A percentile compares a stretch with the other conserved stretches of the same genome.
Conservation (phyloP, 2,113 vertebrate species). For the Nibea coibor region DNA sequence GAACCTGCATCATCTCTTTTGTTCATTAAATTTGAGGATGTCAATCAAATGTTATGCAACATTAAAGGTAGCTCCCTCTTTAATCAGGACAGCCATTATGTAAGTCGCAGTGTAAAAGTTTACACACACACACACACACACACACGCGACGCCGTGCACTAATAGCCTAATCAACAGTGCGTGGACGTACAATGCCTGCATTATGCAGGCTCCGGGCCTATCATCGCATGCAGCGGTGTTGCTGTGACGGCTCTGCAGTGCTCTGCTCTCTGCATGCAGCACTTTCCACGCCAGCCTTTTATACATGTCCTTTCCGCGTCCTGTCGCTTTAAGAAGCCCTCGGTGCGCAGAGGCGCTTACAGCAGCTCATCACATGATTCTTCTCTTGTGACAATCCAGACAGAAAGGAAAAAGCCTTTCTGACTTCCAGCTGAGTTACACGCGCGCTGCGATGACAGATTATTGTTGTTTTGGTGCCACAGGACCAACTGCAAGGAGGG, state of each 20-base stretch:
- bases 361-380: slow-evolving; percentile 84
- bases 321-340: slow-evolving; percentile 80
- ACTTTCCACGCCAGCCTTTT: neutral
- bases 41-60: slow-evolving; percentile 36
- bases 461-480: slow-evolving; percentile 20
- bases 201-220: neutral
- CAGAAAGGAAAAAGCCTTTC: slow-evolving; percentile 70
- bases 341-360: slow-evolving; percentile 66
- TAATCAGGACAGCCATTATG: slow-evolving; percentile 32
- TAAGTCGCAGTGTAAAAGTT: slow-evolving; percentile 26
- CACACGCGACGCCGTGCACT: neutral
- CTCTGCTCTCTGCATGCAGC: slow-evolving; percentile 30
- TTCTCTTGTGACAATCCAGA: slow-evolving; percentile 87
- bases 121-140: neutral
- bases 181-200: neutral
- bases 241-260: slow-evolving; percentile 14
- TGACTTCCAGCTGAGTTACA: slow-evolving; percentile 72
- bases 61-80: slow-evolving; percentile 14
- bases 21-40: neutral
- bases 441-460: slow-evolving; percentile 43
- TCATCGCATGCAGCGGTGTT: neutral
- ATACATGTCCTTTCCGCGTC: neutral
- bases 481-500: slow-evolving; percentile 39
- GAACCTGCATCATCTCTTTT: neutral
- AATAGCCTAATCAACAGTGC: neutral